Percentiles rank a stretch among this genome's conserved stretches.
These are phyloP conservation scores for Charina bottae DNA, from an alignment of 2,113 vertebrate species.

Conservation along the genomic window DNA sequence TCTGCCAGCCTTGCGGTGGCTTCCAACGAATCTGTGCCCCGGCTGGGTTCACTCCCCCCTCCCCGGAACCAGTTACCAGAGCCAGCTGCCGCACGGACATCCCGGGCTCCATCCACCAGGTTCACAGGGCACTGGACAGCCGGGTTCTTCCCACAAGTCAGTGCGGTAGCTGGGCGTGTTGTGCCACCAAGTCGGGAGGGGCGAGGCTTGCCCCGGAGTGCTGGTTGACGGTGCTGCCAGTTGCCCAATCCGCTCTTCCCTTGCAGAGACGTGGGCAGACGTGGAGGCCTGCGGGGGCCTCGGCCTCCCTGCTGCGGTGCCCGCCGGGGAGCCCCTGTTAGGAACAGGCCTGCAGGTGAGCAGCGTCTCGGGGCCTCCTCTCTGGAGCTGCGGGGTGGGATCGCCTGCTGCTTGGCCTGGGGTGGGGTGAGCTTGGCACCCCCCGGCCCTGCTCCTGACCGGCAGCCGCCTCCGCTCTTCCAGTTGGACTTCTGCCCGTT, in stretches of 20 bases:
- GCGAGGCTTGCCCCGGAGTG: background rate
- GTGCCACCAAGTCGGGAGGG: background rate
- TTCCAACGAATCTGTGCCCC: background rate
- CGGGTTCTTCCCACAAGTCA: background rate
- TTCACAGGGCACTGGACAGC: no score
- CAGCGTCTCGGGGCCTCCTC: background rate
- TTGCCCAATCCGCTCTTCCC: background rate
- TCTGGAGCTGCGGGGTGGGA: background rate
- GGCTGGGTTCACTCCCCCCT: background rate
- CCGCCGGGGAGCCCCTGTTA: background rate
- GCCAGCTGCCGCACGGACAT: no score
- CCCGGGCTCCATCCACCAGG: background rate
- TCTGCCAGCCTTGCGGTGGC: background rate
- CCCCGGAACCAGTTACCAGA: background rate
- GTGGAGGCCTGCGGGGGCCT: background rate
- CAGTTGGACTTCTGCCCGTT: conserved; percentile 79
- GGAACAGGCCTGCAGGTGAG: conserved; percentile 15
- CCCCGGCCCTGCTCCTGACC: background rate
- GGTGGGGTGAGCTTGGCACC: no score
- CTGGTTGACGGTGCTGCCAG: background rate
- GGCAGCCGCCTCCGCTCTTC: background rate
- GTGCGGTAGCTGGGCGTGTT: background rate
- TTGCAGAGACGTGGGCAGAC: background rate
- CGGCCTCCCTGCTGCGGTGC: background rate
- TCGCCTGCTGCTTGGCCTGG: background rate